phyloP scores from a whole-genome alignment of 2,888 invertebrate species.

The Desoria tigrina region DNA sequence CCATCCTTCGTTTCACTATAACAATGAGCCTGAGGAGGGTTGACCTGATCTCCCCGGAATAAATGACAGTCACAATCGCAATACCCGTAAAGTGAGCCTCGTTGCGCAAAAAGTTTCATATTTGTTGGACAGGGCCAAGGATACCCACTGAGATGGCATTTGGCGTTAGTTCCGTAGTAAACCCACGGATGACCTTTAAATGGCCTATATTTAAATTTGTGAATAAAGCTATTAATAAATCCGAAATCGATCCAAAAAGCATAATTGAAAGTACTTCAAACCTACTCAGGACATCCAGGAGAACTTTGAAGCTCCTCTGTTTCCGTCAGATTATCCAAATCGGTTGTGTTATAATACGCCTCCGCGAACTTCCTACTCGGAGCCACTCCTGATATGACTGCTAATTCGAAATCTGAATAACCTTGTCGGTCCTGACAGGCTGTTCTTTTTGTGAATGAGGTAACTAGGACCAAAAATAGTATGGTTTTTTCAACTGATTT shows the following conservation, averaged over 20 bases:
- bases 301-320: neutral
- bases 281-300: constrained; percentile 14
- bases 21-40: constrained; percentile 7
- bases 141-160: constrained; percentile 7
- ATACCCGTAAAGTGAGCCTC: neutral
- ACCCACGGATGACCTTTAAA: neutral
- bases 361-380: too few relatives aligned
- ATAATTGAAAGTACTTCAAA: neutral
- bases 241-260: too few relatives aligned
- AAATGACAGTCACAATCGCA: constrained; percentile 10
- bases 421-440: too few relatives aligned
- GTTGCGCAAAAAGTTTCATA: constrained; percentile 6
- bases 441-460: too few relatives aligned
- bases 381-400: too few relatives aligned
- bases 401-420: too few relatives aligned
- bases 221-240: too few relatives aligned
- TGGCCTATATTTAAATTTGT: too few relatives aligned
- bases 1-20: neutral
- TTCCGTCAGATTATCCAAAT: too few relatives aligned
- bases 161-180: neutral
- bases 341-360: too few relatives aligned
- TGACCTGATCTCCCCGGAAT: neutral
- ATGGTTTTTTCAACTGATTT: too few relatives aligned
- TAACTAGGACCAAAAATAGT: too few relatives aligned
- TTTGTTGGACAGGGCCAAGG: constrained; percentile 2